Evolutionary conservation across 1,140 invertebrate genomes (phyloP), one percentile per base, ranked within the genome.

Genomic region (Pseudachorutes palmiensis): DNA sequence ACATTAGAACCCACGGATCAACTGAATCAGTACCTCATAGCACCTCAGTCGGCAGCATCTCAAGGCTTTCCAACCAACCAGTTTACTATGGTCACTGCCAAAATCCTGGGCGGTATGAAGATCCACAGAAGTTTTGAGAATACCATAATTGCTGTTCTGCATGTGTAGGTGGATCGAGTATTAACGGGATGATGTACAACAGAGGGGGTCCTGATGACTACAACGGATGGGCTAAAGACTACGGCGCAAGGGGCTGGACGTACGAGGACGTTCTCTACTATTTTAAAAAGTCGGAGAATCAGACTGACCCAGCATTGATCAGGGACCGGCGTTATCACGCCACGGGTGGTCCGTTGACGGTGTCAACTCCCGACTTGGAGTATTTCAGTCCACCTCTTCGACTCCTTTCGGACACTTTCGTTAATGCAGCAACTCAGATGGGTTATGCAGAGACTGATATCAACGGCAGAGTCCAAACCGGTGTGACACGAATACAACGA

Each of bases 151-250:
- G 19, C 19, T 45, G 36, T 45, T 19, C 36, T 19, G 36, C 36
- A 45, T 45, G 19, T 45, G 9, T 45, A 45, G 55, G 55, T 57
- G 55, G 55, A 28, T 57, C 55, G 5, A 14, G 5, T 14, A 12
- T 57, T 5, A 57, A 57, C 26, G 55, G 55, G 12, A 57, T 57
- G 55, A 28, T 28, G 26, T 57, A 57, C 24, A 57, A 57, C 55
- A 9, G 55, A 14, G 55, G 55, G 26, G 55, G 55, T 22, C 22
- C n/a, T 24, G 9, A 9, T 12, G 55, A n/a, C 55, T 57, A 22
- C 26, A 22, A 57, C 22, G 55, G 55, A 22, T 57, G 55, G 55
- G 55, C 5, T 9, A 57, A 24, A 57, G 55, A 57, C 22, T 57
- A 57, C 24, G 55, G 55, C 9, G 55, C 55, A 12, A 24, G 22